phyloP scores from a whole-genome alignment of 2,797 vertebrate genomes.

The Amphiprion clarkii region DNA sequence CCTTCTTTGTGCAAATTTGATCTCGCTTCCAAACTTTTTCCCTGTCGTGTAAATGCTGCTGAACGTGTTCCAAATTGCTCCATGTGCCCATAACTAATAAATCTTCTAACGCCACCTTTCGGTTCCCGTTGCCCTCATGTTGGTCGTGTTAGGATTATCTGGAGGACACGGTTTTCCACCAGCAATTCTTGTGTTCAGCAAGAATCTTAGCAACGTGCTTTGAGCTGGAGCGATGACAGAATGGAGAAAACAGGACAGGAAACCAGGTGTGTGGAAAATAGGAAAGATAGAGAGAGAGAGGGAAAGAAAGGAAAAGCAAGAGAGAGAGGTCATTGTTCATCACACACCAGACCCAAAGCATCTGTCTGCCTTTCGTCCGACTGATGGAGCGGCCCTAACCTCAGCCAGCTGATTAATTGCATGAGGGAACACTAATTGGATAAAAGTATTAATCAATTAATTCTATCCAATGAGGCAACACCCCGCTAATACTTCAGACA shows the following conservation, averaged over 20 bases:
- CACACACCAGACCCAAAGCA: slow-evolving; percentile 71
- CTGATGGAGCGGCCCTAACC: slow-evolving; percentile 73
- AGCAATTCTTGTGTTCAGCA: slow-evolving; percentile 63
- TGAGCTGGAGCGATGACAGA: slow-evolving; percentile 51
- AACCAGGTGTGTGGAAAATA: slow-evolving; percentile 66
- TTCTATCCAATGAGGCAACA: slow-evolving; percentile 84
- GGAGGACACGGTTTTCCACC: slow-evolving; percentile 42
- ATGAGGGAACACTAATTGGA: slow-evolving; percentile 88
- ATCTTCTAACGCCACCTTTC: background rate
- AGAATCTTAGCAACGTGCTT: slow-evolving; percentile 58
- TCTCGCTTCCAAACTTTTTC: too few species aligned
- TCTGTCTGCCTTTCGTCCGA: slow-evolving; percentile 76
- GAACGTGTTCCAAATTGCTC: background rate
- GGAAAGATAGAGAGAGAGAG: slow-evolving; percentile 11
- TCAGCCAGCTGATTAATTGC: slow-evolving; percentile 86
- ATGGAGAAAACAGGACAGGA: slow-evolving; percentile 40
- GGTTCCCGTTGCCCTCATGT: background rate
- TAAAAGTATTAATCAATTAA: slow-evolving; percentile 89
- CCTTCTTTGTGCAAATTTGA: too few species aligned
- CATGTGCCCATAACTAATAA: background rate
- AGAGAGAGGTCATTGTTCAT: slow-evolving; percentile 73
- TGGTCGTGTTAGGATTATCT: slow-evolving; percentile 40
- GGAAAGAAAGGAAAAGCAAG: background rate
- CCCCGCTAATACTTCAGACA: slow-evolving; percentile 83
- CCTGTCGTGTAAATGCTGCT: background rate